Base-by-base conservation (phyloP, 1,140 invertebrate species). In the Macrotrachela quadricornifera region DNA sequence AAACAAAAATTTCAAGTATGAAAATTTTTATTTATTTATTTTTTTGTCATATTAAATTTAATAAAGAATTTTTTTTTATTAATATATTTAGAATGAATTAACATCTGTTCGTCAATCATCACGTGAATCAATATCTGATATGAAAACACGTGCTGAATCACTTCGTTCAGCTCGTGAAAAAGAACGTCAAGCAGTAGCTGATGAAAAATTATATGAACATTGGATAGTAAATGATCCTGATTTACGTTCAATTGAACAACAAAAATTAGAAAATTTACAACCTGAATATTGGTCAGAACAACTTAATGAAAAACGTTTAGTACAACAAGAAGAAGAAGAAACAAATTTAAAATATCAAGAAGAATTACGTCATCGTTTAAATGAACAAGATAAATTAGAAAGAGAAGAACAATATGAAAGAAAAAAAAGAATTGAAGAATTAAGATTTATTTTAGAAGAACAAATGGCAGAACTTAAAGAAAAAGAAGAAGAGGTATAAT, bases 181-280 rank as follows among this genome's bases (percentile, higher is more conserved):
- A 49, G 65, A 65, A 55, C 54, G 68, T 11, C 62, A 65, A 59
- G 57, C 64, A 63, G 6, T 67, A 17, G 67, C 65, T 43, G 61
- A 67, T 49, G 65, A 68, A 48, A 63, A 63, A 37, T 52, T 67
- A 39, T 70, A 70, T 60, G 64, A 68, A 56, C 62, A 65, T 50
- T 70, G 62, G 60, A 61, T 59, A 51, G 56, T 62, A 46, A 70
- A 69, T 54, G 66, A 66, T 53, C 66, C 65, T 39, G 66, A 67
- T 41, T 47, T 69, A 10, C 59, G 65, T 55, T 57, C 67, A 62
- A 52, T 66, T 16, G 65, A 68, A 47, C 62, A 60, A 10, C 58
- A 62, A 13, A 54, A 64, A 43, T 18, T 63, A 45, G 59, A 65
- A 56, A 59, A 66, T 13, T 57, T 65, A 58, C 62, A 68, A 11